Conservation (phyloP, 1,140 invertebrate genomes). For the Bombus consobrinus region DNA sequence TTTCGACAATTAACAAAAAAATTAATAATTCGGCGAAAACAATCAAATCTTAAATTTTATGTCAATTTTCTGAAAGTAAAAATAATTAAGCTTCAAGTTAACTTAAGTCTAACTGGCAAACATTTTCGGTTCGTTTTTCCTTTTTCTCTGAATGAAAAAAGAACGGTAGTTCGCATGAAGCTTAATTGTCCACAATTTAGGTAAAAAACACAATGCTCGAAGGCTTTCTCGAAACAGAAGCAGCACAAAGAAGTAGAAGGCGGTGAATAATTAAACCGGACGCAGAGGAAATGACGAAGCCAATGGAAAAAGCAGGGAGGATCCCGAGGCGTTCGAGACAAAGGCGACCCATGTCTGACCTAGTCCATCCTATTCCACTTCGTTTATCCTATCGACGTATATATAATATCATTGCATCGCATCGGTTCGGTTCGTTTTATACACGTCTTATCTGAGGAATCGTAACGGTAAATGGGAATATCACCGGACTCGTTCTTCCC, state of each 20-base stretch:
- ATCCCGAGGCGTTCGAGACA: background rate
- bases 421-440: background rate
- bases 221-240: background rate
- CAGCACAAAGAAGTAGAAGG: background rate
- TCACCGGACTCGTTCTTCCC: too few species aligned
- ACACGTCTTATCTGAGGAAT: background rate
- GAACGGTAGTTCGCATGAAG: too few species aligned
- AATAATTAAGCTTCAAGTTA: background rate
- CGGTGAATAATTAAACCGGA: constrained; percentile 30
- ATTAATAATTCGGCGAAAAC: too few species aligned
- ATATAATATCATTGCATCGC: background rate
- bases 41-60: too few species aligned
- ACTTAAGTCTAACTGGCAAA: background rate
- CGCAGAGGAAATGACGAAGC: background rate
- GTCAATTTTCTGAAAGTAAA: too few species aligned
- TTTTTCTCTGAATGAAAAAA: background rate
- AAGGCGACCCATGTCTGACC: background rate
- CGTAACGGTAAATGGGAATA: background rate
- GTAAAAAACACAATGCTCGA: background rate
- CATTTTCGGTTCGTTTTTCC: background rate
- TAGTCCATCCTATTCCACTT: background rate
- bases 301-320: background rate
- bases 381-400: background rate
- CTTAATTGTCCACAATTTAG: background rate
- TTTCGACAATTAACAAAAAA: too few species aligned